These are phyloP conservation scores for Callocephalon fimbriatum DNA, from an alignment of 2,113 vertebrate species.

Conservation along the genomic window DNA sequence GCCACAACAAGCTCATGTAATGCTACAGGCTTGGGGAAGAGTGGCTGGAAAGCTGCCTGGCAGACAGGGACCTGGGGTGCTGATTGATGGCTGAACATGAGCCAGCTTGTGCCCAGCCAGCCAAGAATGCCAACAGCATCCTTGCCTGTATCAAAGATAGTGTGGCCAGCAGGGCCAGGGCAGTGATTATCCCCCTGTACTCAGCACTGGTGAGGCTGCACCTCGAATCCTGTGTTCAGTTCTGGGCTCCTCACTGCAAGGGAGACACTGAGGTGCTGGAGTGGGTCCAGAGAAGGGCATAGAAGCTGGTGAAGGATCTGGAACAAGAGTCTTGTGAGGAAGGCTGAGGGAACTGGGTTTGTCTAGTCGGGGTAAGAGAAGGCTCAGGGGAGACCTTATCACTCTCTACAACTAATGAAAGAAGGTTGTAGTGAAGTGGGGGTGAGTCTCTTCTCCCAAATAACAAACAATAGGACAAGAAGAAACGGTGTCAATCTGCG, in stretches of 20 bases:
- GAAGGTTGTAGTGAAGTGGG: background rate
- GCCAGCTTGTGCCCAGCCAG: background rate
- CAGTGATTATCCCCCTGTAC: background rate
- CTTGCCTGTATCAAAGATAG: background rate
- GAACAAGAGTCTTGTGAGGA: background rate
- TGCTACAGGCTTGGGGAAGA: background rate
- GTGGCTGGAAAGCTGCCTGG: background rate
- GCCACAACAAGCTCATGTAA: background rate
- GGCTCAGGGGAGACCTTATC: background rate
- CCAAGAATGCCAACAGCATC: background rate
- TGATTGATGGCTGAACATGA: background rate
- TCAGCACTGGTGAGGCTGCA: background rate
- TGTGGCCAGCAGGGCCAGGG: background rate
- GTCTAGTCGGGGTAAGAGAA: background rate
- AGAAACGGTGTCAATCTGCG: background rate
- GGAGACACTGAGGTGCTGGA: background rate
- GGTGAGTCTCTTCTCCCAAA: background rate
- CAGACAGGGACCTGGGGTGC: background rate
- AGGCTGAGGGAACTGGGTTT: background rate
- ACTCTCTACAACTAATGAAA: background rate
- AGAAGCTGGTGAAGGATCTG: background rate
- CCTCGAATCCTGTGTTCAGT: background rate
- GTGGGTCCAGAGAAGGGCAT: background rate
- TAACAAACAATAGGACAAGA: background rate
- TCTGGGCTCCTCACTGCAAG: background rate